Evolutionary conservation across 2,113 vertebrate species (phyloP).

Genomic region (Pedionomus torquatus): DNA sequence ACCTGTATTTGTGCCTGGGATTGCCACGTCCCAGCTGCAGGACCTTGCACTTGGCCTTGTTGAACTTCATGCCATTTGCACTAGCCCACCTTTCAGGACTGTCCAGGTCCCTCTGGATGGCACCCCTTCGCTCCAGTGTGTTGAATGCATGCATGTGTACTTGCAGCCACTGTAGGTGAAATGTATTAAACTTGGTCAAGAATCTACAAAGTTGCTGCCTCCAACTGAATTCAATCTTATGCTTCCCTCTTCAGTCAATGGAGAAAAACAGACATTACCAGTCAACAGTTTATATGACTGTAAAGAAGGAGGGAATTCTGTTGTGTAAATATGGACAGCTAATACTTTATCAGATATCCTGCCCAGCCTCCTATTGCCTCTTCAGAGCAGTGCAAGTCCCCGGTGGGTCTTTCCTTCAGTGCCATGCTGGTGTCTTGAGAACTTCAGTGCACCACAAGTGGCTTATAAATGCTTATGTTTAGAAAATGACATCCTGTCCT

Average conservation of each 20-base stretch:
- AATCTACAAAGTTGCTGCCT: not conserved
- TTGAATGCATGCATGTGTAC: rapidly evolving
- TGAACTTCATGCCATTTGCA: too few species aligned
- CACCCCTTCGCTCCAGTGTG: too few species aligned
- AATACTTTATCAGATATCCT: not conserved
- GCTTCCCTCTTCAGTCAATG: not conserved
- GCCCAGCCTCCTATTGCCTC: not conserved
- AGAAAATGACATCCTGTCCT: not conserved
- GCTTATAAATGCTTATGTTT: not conserved
- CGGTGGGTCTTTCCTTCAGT: not conserved
- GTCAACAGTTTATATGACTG: not conserved
- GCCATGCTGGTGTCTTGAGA: not conserved
- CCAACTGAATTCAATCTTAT: not conserved
- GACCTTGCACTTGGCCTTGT: too few species aligned
- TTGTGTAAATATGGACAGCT: rapidly evolving
- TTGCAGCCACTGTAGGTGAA: not conserved
- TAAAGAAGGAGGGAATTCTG: not conserved
- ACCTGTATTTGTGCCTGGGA: too few species aligned
- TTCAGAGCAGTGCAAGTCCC: not conserved
- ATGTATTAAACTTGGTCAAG: not conserved
- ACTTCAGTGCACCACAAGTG: not conserved
- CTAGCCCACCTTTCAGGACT: too few species aligned
- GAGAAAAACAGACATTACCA: not conserved
- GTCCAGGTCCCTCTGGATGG: too few species aligned
- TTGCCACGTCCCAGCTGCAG: too few species aligned